These are phyloP conservation scores for Gallinago media DNA, from an alignment of 2,113 vertebrate species.

Conservation along the genomic window DNA sequence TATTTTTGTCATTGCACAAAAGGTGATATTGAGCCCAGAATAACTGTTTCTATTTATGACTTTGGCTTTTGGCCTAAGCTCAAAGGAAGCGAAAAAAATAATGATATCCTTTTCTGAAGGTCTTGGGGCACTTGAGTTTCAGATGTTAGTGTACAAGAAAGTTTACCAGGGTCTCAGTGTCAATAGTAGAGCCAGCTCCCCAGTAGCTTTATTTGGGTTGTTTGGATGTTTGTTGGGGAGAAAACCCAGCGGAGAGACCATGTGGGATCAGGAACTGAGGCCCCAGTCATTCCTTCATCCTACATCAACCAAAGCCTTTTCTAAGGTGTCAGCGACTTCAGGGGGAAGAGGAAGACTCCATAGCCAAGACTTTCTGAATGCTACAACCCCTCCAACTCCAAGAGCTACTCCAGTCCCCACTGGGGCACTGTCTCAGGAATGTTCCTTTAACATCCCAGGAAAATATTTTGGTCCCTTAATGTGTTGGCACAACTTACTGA, in stretches of 20 bases:
- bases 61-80: slow-evolving; percentile 60
- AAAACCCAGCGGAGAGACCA: fast-evolving
- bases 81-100: slow-evolving; percentile 33
- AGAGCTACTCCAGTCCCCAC: background rate
- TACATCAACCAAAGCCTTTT: background rate
- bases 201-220: background rate
- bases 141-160: background rate
- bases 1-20: slow-evolving; percentile 70
- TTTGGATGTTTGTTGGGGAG: background rate
- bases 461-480: background rate
- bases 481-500: fast-evolving
- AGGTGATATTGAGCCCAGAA: slow-evolving; percentile 57
- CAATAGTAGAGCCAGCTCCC: background rate
- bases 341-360: background rate
- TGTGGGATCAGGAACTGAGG: background rate
- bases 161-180: background rate
- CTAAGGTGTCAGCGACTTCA: background rate
- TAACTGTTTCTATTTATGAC: slow-evolving; percentile 62
- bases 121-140: slow-evolving; percentile 19
- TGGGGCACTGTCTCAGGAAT: background rate
- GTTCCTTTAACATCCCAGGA: background rate
- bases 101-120: slow-evolving; percentile 51
- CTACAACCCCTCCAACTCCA: background rate
- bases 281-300: background rate
- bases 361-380: background rate